These are phyloP conservation scores for Oceanodroma tethys DNA, from an alignment of 2,113 vertebrate genomes.

Conservation along the genomic window DNA sequence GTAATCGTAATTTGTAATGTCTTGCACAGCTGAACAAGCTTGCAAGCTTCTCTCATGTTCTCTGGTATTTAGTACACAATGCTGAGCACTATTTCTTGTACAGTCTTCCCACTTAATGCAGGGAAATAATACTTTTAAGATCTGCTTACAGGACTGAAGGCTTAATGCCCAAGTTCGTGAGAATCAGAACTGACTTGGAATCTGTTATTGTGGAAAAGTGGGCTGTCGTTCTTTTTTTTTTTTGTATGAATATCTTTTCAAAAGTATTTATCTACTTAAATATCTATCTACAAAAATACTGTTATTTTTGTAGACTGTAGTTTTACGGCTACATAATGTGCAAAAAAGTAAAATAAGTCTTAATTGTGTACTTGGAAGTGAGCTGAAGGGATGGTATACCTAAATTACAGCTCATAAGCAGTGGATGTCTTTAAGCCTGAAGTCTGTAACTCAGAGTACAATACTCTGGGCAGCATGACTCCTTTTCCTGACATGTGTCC, in stretches of 20 bases:
- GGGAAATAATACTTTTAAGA: not conserved
- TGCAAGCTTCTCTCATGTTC: not conserved
- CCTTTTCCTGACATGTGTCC: not conserved
- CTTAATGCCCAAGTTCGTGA: not conserved
- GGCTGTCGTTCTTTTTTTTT: not conserved
- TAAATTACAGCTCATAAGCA: not conserved
- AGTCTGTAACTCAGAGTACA: not conserved
- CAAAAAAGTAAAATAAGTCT: not conserved
- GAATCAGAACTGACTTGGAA: not conserved
- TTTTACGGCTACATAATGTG: not conserved
- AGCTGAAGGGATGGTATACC: not conserved
- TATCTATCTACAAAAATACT: not conserved
- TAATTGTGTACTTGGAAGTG: not conserved
- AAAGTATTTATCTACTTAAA: not conserved
- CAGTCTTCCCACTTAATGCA: not conserved
- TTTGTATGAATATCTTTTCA: not conserved
- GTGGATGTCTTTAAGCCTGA: accelerated
- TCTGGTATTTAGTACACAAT: not conserved
- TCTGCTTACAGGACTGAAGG: not conserved
- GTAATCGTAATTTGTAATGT: not conserved
- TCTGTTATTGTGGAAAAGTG: not conserved
- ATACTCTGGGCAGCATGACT: not conserved
- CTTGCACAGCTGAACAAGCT: not conserved
- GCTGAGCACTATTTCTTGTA: not conserved
- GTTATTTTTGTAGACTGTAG: not conserved